Percentiles rank a stretch among this genome's conserved stretches.
Evolutionary conservation across 2,113 vertebrate species (phyloP).

Genomic region (Turnix velox): DNA sequence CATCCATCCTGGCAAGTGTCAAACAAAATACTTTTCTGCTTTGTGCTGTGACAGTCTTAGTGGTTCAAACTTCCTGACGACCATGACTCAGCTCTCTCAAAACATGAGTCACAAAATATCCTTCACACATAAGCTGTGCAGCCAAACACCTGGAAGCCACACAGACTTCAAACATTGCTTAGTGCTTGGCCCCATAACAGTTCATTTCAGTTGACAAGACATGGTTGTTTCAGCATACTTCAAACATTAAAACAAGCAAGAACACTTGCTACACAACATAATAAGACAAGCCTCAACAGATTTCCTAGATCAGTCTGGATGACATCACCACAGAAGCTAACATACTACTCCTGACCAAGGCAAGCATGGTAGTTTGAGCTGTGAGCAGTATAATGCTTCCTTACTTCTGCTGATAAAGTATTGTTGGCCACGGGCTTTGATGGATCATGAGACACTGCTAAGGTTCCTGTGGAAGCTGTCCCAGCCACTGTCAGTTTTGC

Average conservation of each 20-base stretch:
- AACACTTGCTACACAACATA: neutral
- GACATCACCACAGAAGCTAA: neutral
- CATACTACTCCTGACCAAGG: neutral
- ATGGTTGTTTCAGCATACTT: neutral
- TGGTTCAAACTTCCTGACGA: neutral
- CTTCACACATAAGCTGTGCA: neutral
- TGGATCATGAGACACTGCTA: constrained; percentile 79
- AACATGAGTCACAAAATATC: neutral
- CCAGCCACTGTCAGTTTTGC: constrained; percentile 81
- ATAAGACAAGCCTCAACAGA: neutral
- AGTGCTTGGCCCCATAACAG: neutral
- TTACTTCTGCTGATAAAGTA: constrained; percentile 80
- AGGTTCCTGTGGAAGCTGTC: constrained; percentile 76
- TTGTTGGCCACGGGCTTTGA: constrained; percentile 80
- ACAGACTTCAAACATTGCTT: neutral
- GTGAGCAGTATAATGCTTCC: neutral
- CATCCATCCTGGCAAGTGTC: neutral
- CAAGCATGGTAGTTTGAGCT: neutral
- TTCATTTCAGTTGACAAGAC: neutral
- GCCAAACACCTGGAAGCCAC: neutral
- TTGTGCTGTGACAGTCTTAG: neutral
- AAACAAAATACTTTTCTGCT: neutral
- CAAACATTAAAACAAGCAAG: neutral
- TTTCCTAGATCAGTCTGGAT: neutral
- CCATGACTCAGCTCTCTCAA: neutral